Evolutionary conservation across 2,797 vertebrate species (phyloP).

Genomic region (Triplophysa yarkandensis): DNA sequence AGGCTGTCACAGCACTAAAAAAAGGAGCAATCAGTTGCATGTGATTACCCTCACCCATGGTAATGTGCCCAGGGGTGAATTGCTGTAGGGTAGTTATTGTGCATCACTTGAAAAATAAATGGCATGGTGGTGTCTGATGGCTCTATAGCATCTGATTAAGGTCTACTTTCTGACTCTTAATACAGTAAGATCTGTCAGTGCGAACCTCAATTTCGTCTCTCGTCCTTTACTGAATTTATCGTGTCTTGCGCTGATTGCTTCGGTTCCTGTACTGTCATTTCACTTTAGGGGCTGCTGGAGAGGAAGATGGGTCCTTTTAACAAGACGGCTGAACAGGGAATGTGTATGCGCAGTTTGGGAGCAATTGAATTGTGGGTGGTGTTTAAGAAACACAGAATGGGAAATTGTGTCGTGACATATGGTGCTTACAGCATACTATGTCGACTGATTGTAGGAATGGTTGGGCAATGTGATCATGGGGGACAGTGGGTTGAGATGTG

Average conservation of each 20-base stretch:
- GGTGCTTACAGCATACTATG: background rate
- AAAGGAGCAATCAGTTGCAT: constrained; percentile 29
- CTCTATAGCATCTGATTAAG: constrained; percentile 48
- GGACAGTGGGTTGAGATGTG: background rate
- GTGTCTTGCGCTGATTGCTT: constrained; percentile 28
- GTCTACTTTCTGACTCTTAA: constrained; percentile 44
- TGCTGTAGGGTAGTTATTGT: constrained; percentile 34
- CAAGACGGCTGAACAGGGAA: background rate
- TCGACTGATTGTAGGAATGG: background rate
- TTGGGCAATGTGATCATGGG: background rate
- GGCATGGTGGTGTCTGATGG: constrained; percentile 44
- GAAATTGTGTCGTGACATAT: background rate
- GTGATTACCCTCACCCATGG: constrained; percentile 41
- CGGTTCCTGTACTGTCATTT: constrained; percentile 7
- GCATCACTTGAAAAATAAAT: constrained; percentile 40
- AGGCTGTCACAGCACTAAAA: constrained; percentile 10
- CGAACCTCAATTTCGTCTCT: constrained; percentile 39
- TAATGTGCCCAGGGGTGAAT: constrained; percentile 48
- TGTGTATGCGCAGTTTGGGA: constrained; percentile 1
- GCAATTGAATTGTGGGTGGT: background rate
- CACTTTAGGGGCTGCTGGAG: background rate
- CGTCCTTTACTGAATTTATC: constrained; percentile 42
- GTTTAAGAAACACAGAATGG: background rate
- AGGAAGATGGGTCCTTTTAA: constrained; percentile 26
- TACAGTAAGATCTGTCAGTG: constrained; percentile 42